These are phyloP conservation scores for Mormyrus hasselquistii DNA, from an alignment of 2,797 vertebrate genomes.

Conservation along the genomic window DNA sequence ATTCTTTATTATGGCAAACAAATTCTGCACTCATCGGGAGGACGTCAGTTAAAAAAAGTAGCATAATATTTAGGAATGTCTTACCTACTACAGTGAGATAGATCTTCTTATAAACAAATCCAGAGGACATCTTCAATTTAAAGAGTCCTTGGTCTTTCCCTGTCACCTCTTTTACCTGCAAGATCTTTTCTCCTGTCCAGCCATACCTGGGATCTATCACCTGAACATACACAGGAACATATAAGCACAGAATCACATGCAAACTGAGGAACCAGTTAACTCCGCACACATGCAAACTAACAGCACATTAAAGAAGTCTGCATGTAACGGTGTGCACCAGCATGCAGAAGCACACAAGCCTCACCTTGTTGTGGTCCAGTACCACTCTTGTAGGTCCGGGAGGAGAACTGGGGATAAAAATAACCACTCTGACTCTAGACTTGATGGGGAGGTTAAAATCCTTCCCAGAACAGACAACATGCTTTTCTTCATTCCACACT, in stretches of 20 bases:
- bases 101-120: conserved; percentile 55
- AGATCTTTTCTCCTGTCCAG: conserved; percentile 55
- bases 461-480: conserved; percentile 50
- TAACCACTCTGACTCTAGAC: conserved; percentile 51
- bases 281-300: neutral
- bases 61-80: neutral
- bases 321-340: neutral
- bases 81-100: conserved; percentile 55
- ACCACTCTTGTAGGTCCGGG: conserved; percentile 43
- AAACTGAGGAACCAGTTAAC: neutral
- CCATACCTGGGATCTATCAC: conserved; percentile 55
- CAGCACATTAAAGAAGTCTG: neutral
- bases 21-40: neutral
- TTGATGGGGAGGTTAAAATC: conserved; percentile 56
- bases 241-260: neutral
- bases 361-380: conserved; percentile 46
- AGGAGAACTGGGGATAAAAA: conserved; percentile 44
- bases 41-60: neutral
- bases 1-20: neutral
- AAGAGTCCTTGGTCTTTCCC: conserved; percentile 56
- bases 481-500: conserved; percentile 52
- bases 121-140: conserved; percentile 49
- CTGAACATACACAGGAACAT: conserved; percentile 34
- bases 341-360: neutral
- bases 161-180: conserved; percentile 55